Conservation (phyloP, 2,113 vertebrate genomes). For the Blennius ocellaris region DNA sequence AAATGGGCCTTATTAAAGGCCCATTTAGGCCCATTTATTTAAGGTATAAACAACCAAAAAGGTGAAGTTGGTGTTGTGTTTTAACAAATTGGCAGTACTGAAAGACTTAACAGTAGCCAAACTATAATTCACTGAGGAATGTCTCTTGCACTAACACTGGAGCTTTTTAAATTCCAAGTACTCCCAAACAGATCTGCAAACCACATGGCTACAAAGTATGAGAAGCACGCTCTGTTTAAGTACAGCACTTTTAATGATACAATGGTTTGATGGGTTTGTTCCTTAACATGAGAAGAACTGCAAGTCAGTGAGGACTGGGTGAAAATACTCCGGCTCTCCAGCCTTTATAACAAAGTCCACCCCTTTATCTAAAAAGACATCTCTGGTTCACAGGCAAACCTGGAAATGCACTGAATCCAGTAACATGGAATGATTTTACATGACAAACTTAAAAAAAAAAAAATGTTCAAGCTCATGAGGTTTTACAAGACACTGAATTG, state of each 20-base stretch:
- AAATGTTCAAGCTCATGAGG: slow-evolving; percentile 72
- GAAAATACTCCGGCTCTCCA: slow-evolving; percentile 61
- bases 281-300: slow-evolving; percentile 72
- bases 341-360: slow-evolving; percentile 63
- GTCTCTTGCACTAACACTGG: too few species aligned
- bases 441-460: slow-evolving; percentile 43
- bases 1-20: too few species aligned
- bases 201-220: too few species aligned
- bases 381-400: slow-evolving; percentile 69
- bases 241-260: slow-evolving; percentile 84
- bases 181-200: too few species aligned
- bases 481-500: slow-evolving; percentile 71
- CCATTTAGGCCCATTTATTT: too few species aligned
- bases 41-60: too few species aligned
- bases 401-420: slow-evolving; percentile 65
- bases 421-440: slow-evolving; percentile 70
- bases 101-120: too few species aligned
- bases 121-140: too few species aligned
- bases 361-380: slow-evolving; percentile 55
- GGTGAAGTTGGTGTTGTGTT: too few species aligned
- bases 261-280: slow-evolving; percentile 74
- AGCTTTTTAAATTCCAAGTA: too few species aligned
- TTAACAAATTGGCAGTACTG: too few species aligned
- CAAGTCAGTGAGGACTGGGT: slow-evolving; percentile 70
- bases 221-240: slow-evolving; percentile 26